Conservation (phyloP, 2,888 invertebrate species). For the Lasioglossum zephyrum region DNA sequence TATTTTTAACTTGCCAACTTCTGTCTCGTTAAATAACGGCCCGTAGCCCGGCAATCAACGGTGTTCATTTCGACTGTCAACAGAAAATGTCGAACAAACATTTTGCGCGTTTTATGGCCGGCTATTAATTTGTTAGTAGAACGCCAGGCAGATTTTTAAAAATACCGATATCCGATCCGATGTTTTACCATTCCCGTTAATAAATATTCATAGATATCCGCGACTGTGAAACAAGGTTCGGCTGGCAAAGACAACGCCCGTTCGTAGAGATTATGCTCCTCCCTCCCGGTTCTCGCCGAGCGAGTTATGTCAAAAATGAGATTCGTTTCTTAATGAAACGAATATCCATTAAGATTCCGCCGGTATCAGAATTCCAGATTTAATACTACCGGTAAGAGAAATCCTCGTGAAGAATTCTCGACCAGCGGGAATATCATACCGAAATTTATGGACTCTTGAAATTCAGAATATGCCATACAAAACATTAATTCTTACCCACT, state of each 20-base stretch:
- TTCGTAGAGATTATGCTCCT: neutral
- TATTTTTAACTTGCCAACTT: neutral
- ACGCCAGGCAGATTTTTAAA: neutral
- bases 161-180: neutral
- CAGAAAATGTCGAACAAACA: neutral
- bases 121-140: neutral
- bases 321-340: conserved; percentile 1
- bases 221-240: neutral
- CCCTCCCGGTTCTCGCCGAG: neutral
- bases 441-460: neutral
- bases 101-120: neutral
- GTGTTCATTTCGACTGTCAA: neutral
- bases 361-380: conserved; percentile 1
- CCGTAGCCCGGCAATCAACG: neutral
- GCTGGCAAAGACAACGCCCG: neutral
- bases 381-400: conserved; percentile 9
- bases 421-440: neutral
- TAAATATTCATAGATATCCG: neutral
- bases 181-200: neutral
- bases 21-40: neutral
- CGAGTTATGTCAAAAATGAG: conserved; percentile 3
- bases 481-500: neutral
- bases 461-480: neutral
- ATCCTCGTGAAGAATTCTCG: neutral
- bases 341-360: neutral